Evolutionary conservation across 2,113 vertebrate species (phyloP).

Genomic region (Arizona elegans): DNA sequence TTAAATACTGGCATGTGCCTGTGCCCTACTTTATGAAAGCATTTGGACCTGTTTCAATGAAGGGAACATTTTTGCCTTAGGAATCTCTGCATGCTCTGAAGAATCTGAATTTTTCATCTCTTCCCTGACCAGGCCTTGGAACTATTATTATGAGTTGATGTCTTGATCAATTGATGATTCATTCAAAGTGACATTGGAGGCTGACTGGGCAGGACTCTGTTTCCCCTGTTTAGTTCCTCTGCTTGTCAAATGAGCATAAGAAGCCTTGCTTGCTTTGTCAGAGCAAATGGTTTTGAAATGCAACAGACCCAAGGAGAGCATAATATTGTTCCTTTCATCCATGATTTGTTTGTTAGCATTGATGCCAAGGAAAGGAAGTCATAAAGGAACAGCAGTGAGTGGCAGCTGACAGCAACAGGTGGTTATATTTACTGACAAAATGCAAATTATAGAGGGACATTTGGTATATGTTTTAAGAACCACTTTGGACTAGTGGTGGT

Average conservation of each 20-base stretch:
- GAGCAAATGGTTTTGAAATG: neutral
- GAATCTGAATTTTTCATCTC: neutral
- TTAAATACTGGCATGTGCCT: neutral
- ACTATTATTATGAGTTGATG: neutral
- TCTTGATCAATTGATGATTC: neutral
- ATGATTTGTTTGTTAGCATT: neutral
- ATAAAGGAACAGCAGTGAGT: neutral
- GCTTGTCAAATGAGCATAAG: neutral
- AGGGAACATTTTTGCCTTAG: slow-evolving; percentile 4
- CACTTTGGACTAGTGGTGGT: neutral
- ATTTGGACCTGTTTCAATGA: neutral
- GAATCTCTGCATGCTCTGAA: neutral
- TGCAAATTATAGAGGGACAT: neutral
- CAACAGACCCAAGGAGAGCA: neutral
- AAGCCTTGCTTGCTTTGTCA: neutral
- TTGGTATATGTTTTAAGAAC: neutral
- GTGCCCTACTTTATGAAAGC: slow-evolving; percentile 18
- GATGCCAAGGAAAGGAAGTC: neutral
- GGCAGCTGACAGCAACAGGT: neutral
- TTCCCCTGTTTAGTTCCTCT: neutral
- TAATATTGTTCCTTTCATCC: neutral
- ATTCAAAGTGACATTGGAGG: neutral
- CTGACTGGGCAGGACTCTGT: neutral
- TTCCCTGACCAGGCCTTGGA: neutral
- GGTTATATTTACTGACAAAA: neutral